phyloP scores from a whole-genome alignment of 2,113 vertebrate species.

The Anoura caudifer region DNA sequence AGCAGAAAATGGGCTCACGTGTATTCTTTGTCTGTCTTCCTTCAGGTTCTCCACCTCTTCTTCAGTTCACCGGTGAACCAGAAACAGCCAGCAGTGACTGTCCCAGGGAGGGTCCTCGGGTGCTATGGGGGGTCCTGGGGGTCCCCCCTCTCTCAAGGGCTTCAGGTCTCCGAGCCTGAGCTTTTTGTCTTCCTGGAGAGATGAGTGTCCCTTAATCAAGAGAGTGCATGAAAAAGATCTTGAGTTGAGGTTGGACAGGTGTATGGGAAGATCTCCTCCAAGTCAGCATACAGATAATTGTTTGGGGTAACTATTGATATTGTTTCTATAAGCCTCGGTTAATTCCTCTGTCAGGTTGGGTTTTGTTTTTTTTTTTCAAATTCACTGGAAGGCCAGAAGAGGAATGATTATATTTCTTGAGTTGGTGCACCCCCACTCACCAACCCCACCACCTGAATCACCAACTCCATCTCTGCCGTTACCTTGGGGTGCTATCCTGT shows the following conservation, averaged over 20 bases:
- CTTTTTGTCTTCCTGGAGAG: background rate
- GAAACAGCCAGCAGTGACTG: background rate
- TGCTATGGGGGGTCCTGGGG: fast-evolving
- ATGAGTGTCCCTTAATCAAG: background rate
- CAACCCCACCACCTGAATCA: background rate
- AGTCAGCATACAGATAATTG: background rate
- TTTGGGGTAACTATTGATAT: background rate
- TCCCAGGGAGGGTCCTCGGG: background rate
- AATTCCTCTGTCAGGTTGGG: background rate
- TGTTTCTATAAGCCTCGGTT: background rate
- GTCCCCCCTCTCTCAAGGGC: no score
- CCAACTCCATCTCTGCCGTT: background rate
- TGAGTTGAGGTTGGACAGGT: background rate
- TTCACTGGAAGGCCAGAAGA: background rate
- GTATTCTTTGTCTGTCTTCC: background rate
- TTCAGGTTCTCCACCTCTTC: background rate
- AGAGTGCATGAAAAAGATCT: background rate
- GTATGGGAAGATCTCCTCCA: background rate
- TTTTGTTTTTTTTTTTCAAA: background rate
- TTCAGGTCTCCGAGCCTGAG: background rate
- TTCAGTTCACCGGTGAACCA: background rate
- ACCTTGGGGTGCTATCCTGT: background rate
- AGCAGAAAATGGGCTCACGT: fast-evolving
- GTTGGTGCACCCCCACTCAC: background rate
- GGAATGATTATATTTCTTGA: background rate